Evolutionary conservation across 2,113 vertebrate species (phyloP), one percentile per base, ranked within the genome.

Genomic region (Helogale parvula): DNA sequence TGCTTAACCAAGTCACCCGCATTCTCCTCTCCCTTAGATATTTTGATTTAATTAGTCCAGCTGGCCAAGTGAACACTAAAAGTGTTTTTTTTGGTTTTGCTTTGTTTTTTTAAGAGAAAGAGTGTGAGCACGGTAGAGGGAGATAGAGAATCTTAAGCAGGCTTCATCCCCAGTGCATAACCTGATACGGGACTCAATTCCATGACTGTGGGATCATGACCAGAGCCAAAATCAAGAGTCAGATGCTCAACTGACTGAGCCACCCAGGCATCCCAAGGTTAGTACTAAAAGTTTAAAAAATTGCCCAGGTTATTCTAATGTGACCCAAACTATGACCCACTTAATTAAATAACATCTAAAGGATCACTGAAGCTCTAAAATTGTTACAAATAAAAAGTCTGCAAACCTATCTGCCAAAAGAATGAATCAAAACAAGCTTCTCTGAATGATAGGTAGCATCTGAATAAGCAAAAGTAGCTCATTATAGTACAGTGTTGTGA

Each of bases 381-480:
- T 83, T 71, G 17, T 96, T 27, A 38, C 8, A 84, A 5, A 85
- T 38, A 93, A 79, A 87, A 13, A 25, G 35, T 50, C 13, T 82
- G 27, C 29, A 94, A 94, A 94, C 7, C 66, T 57, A 84, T 72
- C 71, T 87, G 68, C 27, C 47, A 89, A 93, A 87, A 77, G 90
- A 91, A 89, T 66, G n/a, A 97, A 90, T 82, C 10, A 94, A 96
- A 86, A 65, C 52, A 69, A 96, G 69, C 57, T 79, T 82, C 66
- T 82, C 47, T 93, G 83, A 88, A 81, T 7, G 19, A 69, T 0
- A 63, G 63, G 31, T 5, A 92, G 27, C 27, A 92, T 72, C 3
- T 90, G 33, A 88, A 90, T 93, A 90, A 74, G 41, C 33, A 95
- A 91, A 97, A 63, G 52, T n/a, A 87, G 14, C 38, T 89, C n/a